Evolutionary conservation across 2,113 vertebrate species (phyloP), one percentile per base, ranked within the genome.

Genomic region (Stegastes partitus): DNA sequence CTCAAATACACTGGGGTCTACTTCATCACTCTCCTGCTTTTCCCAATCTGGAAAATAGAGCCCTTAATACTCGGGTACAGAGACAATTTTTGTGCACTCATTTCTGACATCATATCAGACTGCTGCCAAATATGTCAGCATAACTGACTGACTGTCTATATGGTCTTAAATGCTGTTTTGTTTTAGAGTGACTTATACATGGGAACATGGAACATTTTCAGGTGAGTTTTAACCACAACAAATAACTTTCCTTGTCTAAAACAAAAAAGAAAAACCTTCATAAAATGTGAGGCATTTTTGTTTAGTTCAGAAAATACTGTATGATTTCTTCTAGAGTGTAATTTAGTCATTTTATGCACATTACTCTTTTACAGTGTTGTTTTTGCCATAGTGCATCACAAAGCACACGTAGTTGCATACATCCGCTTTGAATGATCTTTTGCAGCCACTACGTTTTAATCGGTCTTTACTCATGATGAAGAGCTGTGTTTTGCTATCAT

Each of bases 1-100:
- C 25, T 71, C 34, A 59, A 37, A 74, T 31, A 58, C 55, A 64
- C 54, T 21, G 44, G 64, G 21, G 42, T 69, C 57, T 75, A 22
- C 31, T 53, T 61, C 57, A 81, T 77, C 62, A 45, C 50, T 66
- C 21, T 56, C 26, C 37, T 23, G 42, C 12, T 53, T n/a, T 15
- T 18, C n/a, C 21, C 4, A 28, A 15, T 66, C 49, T 62, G 16
- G 3, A 58, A 23, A 75, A 53, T 10, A 2, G 2, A 79, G 44
- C 28, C 18, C 37, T 66, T 64, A 65, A 39, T 54, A 56, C 22
- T 50, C 4, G 11, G 28, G 34, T 37, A 26, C 37, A 53, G 19
- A 12, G 25, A 14, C 12, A 66, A 16, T 19, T 71, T 54, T 61
- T 22, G 58, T 70, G 37, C 12, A 23, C 34, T 37, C 28, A 61